These are phyloP conservation scores for Miltochrista miniata DNA, from an alignment of 2,888 invertebrate genomes.

Conservation along the genomic window DNA sequence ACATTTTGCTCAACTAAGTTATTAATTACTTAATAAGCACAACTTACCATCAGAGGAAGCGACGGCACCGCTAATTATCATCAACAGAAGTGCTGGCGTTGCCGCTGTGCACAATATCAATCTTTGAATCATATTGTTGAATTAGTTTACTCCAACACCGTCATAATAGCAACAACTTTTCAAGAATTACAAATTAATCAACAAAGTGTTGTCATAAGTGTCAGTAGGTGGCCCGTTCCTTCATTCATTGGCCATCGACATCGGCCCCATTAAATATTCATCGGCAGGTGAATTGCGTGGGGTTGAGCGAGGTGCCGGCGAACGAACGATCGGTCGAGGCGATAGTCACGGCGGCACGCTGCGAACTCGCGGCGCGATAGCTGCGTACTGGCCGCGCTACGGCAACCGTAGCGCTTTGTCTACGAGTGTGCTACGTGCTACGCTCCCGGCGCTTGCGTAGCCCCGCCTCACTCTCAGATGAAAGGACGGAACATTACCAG, in stretches of 20 bases:
- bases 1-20: conserved; percentile 21
- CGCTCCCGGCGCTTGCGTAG: conserved; percentile 78
- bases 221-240: conserved; percentile 58
- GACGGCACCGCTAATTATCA: conserved; percentile 58
- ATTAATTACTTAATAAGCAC: conserved; percentile 30
- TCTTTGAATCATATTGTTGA: conserved; percentile 66
- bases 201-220: conserved; percentile 62
- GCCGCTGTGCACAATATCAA: conserved; percentile 54
- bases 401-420: conserved; percentile 61
- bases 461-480: conserved; percentile 77
- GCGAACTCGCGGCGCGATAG: conserved; percentile 44
- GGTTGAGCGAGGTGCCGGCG: conserved; percentile 47
- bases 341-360: conserved; percentile 32
- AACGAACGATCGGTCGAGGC: conserved; percentile 50
- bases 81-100: conserved; percentile 56
- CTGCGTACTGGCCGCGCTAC: conserved; percentile 60
- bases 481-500: conserved; percentile 82
- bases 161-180: conserved; percentile 63
- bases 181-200: conserved; percentile 58
- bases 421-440: conserved; percentile 50
- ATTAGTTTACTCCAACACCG: conserved; percentile 64
- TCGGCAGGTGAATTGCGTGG: conserved; percentile 62
- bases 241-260: conserved; percentile 71
- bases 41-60: conserved; percentile 74
- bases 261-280: conserved; percentile 76